Base-by-base conservation (phyloP, 1,140 invertebrate genomes). In the Rhyacophila brunnea region DNA sequence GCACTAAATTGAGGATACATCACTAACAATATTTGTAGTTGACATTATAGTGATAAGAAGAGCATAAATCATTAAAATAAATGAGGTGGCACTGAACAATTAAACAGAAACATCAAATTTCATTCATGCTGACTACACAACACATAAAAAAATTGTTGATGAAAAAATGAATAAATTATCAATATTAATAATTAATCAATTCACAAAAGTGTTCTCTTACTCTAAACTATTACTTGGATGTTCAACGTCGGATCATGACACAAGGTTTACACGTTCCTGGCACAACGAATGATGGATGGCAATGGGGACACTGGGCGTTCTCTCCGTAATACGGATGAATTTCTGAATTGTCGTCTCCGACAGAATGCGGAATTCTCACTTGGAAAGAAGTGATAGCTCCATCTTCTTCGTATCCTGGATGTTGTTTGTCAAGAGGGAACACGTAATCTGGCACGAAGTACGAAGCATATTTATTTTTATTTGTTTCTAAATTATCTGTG, bases 201-300 rank as follows among this genome's bases (percentile, higher is more conserved):
- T 3, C 23, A 28, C 23, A 28, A 28, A 28, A 28, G 23, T 28
- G 23, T 28, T 28, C 23, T 28, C 9, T 3, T 28, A 28, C 9
- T 28, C 23, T 28, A 28, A 28, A 28, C 3, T 28, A 5, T 28
- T 28, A 28, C 9, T 3, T 28, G 4, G 23, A 28, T 28, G 9
- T 42, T 57, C 55, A 64, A 43, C 62, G 62, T 69, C 75, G 71
- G 45, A 75, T 74, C 1, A 78, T 75, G 18, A 83, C 73, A 54
- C 82, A 83, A 3, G 82, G 82, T 64, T 83, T 79, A 61, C 82
- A 83, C 28, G 77, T 78, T 20, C 81, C 82, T 2, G 81, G 81
- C 18, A 74, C 70, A 18, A 83, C 67, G 60, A 82, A 83, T 11
- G 80, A 81, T 11, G 82, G 82, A 70, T 83, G 82, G 65, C 82